phyloP scores from a whole-genome alignment of 2,113 vertebrate genomes.

The Antidorcas marsupialis region DNA sequence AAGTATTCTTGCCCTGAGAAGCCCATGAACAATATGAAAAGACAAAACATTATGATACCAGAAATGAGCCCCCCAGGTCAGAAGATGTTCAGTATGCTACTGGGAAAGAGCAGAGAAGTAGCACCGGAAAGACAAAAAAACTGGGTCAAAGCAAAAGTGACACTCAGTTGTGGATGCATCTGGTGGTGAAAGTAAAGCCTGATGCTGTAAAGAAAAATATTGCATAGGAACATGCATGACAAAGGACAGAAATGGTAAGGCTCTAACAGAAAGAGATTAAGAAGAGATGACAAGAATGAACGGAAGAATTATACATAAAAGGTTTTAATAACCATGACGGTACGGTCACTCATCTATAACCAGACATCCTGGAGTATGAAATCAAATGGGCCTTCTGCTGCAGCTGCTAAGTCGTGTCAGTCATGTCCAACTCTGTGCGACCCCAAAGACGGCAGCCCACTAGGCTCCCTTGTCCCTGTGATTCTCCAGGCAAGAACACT shows the following conservation, averaged over 20 bases:
- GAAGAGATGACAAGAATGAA: neutral
- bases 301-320: neutral
- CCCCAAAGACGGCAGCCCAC: no score
- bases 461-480: no score
- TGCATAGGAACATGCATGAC: neutral
- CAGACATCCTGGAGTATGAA: neutral
- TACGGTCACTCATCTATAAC: neutral
- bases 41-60: neutral
- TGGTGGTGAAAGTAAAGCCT: neutral
- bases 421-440: no score
- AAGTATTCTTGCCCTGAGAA: neutral
- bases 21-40: neutral
- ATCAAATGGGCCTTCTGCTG: neutral
- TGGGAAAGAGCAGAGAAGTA: neutral
- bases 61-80: neutral
- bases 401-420: no score
- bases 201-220: neutral
- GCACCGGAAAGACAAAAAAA: neutral
- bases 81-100: neutral
- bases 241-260: neutral
- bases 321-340: neutral
- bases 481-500: no score
- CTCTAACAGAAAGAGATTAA: neutral
- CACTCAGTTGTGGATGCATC: neutral
- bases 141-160: neutral